Conservation (phyloP, 2,888 invertebrate species). For the Panopea generosa region DNA sequence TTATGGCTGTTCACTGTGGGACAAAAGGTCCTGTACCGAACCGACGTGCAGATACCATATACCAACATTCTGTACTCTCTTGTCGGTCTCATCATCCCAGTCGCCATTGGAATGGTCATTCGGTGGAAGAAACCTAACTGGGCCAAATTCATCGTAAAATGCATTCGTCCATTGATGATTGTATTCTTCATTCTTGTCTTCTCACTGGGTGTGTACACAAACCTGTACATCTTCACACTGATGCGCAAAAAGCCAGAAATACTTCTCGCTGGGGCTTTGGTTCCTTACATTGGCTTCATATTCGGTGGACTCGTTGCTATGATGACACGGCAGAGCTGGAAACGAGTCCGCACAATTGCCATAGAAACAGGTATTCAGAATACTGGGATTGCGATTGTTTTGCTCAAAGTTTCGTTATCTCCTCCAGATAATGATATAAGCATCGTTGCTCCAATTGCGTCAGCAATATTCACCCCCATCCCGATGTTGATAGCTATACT, state of each 20-base stretch:
- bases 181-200: conserved; percentile 85
- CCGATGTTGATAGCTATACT: conserved; percentile 76
- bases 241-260: conserved; percentile 77
- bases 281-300: conserved; percentile 86
- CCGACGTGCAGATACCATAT: conserved; percentile 85
- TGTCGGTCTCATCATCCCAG: conserved; percentile 85
- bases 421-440: conserved; percentile 87
- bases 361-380: conserved; percentile 95
- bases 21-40: conserved; percentile 71
- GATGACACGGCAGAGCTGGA: conserved; percentile 83
- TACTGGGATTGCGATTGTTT: conserved; percentile 88
- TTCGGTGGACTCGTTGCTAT: conserved; percentile 84
- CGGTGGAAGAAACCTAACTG: conserved; percentile 79
- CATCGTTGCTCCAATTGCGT: conserved; percentile 86
- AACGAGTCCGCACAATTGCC: conserved; percentile 90
- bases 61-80: conserved; percentile 85
- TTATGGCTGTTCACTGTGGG: conserved; percentile 87
- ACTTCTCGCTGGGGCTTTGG: conserved; percentile 83
- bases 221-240: conserved; percentile 85
- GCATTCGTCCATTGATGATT: conserved; percentile 85
- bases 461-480: conserved; percentile 79
- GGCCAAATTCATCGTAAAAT: conserved; percentile 82
- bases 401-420: conserved; percentile 80
- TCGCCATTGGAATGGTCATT: conserved; percentile 85
- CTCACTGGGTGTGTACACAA: conserved; percentile 85